These are phyloP conservation scores for Aix galericulata DNA, from an alignment of 2,113 vertebrate genomes.

Conservation along the genomic window DNA sequence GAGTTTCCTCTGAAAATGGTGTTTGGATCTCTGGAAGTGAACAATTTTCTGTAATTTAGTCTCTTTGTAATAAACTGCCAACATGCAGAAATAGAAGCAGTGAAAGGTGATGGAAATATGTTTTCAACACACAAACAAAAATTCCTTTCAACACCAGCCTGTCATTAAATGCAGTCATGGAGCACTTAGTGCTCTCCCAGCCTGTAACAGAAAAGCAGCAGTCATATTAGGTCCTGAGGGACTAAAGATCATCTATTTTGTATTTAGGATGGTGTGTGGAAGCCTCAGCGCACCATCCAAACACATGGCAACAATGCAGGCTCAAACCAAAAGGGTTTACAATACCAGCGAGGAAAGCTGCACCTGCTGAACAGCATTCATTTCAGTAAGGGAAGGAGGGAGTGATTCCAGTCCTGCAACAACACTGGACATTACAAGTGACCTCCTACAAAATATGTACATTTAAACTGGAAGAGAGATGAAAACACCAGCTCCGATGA, in stretches of 20 bases:
- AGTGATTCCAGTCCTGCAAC: neutral
- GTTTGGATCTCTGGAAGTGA: conserved; percentile 91
- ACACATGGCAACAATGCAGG: neutral
- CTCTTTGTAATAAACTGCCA: conserved; percentile 4
- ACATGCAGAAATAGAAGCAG: neutral
- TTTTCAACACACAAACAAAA: neutral
- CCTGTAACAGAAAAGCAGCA: neutral
- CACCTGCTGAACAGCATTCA: neutral
- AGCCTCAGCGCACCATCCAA: neutral
- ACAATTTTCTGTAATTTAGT: conserved; percentile 25
- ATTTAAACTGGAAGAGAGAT: neutral
- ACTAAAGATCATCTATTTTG: neutral
- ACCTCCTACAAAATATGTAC: neutral
- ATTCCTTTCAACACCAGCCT: neutral
- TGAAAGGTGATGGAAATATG: neutral
- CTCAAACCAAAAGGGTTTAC: neutral
- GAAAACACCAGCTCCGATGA: neutral
- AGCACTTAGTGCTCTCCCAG: neutral
- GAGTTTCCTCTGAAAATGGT: conserved; percentile 99
- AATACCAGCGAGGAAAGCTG: neutral
- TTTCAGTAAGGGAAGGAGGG: neutral
- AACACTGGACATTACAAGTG: neutral
- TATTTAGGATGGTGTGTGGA: accelerated
- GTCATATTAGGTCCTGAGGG: neutral
- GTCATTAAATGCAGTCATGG: neutral